Conservation (phyloP, 2,113 vertebrate species). For the Ciconia boyciana region DNA sequence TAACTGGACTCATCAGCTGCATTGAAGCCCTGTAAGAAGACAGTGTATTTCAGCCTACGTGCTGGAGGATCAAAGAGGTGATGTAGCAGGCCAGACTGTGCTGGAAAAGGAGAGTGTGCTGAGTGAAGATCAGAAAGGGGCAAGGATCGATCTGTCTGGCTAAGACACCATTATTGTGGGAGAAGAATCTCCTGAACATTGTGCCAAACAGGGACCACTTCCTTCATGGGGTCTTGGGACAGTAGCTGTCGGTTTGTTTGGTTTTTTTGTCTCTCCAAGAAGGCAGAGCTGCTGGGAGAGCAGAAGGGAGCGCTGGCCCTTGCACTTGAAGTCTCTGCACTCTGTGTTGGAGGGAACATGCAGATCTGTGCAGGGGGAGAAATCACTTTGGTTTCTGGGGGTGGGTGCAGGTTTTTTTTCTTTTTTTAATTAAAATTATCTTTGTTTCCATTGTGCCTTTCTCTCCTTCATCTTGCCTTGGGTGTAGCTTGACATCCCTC, state of each 20-base stretch:
- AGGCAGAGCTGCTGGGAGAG: neutral
- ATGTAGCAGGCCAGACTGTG: neutral
- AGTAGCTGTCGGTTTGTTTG: neutral
- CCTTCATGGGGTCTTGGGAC: neutral
- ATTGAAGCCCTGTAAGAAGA: neutral
- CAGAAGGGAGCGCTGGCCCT: neutral
- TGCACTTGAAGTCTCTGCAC: neutral
- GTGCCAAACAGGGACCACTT: slow-evolving; percentile 34
- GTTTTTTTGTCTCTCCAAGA: neutral
- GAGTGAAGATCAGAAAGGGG: neutral
- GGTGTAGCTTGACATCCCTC: neutral
- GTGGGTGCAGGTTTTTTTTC: neutral
- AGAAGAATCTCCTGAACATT: neutral
- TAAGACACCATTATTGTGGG: neutral
- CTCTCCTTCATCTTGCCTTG: neutral
- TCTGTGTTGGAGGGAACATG: neutral
- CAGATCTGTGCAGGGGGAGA: neutral
- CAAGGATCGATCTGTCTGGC: neutral
- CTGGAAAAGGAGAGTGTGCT: neutral
- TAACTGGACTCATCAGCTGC: neutral
- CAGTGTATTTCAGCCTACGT: neutral
- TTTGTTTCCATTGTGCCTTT: slow-evolving; percentile 6
- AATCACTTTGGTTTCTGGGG: neutral
- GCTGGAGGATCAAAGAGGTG: neutral
- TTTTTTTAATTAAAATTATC: slow-evolving; percentile 47